phyloP scores from a whole-genome alignment of 2,797 vertebrate species.

The Dallia pectoralis region DNA sequence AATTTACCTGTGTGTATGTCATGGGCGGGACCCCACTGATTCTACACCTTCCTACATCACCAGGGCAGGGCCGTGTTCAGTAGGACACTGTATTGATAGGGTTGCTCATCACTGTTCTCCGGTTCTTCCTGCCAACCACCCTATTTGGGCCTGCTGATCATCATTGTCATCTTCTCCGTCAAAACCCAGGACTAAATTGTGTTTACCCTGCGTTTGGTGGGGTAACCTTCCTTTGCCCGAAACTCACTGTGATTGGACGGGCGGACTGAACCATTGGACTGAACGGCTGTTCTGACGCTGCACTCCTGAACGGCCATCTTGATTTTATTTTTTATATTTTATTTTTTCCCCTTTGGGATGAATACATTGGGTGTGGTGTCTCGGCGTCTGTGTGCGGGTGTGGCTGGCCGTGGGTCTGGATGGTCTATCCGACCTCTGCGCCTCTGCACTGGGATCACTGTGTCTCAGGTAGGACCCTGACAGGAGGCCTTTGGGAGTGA shows the following conservation, averaged over 20 bases:
- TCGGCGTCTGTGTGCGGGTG: conserved; percentile 51
- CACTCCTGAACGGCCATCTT: conserved; percentile 23
- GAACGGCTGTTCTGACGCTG: conserved; percentile 28
- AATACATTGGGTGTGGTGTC: conserved; percentile 58
- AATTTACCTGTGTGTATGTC: background rate
- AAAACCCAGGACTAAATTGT: conserved; percentile 13
- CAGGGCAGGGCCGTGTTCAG: conserved; percentile 8
- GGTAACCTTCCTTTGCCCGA: conserved; percentile 3
- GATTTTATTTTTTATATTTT: conserved; percentile 4
- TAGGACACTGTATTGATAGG: conserved; percentile 65
- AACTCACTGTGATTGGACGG: conserved; percentile 19
- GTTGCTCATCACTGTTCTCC: conserved; percentile 85
- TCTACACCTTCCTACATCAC: conserved; percentile 13
- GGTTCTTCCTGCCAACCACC: conserved; percentile 68
- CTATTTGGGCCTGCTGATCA: conserved; percentile 11
- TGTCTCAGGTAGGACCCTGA: conserved; percentile 66
- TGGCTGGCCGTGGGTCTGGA: conserved; percentile 44
- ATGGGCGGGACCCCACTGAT: conserved; percentile 14
- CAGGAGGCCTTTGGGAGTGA: background rate
- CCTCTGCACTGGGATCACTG: conserved; percentile 59
- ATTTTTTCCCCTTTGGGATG: conserved; percentile 35
- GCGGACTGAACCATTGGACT: conserved; percentile 28
- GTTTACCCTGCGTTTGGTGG: background rate
- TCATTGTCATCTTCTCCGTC: conserved; percentile 25
- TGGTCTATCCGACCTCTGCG: conserved; percentile 38